Base-by-base conservation (phyloP, 2,888 invertebrate genomes). In the Syrista parreyssii region DNA sequence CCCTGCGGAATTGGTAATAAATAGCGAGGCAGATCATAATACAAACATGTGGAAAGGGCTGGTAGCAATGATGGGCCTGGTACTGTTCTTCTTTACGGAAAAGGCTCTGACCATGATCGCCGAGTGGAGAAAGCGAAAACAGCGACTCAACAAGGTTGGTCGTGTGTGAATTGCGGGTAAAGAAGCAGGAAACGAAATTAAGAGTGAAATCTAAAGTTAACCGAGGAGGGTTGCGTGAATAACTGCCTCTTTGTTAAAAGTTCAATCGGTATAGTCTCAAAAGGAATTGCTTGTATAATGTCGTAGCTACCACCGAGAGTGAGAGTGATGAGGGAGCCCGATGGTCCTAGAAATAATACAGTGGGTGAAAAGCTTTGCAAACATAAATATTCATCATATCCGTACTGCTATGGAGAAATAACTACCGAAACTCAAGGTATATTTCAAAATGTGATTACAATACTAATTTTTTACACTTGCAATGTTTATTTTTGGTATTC, bases 11-110 rank as follows among this genome's bases (percentile, higher is more conserved):
- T 75, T 12, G 78, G 79, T 40, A 36, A 23, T 79, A 31, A 69
- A 79, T 9, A 78, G 83, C 15, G 88, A 88, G 34, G 90, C 91
- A 68, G 92, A 93, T 0, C 95, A 97, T 84, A 93, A 94, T 68
- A 93, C 94, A 80, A 96, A 96, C 84, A 96, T 97, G 92, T 96
- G 95, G 94, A 97, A 97, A 89, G 98, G 98, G 1, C 92, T 98
- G 34, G 95, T 96, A 0, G 96, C 96, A 1, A 95, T 97, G 91
- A 88, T 94, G 76, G 98, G 98, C 0, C 94, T 98, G 4, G 95
- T 97, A 12, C 94, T 97, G 91, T 98, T 98, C 92, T 98, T 98
- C 90, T 94, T 97, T 83, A 96, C 96, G 6, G 98, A 98, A 89
- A 96, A 97, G 87, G 94, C 96, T 0, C 92, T 97, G 40, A 96